Evolutionary conservation across 2,797 vertebrate genomes (phyloP).

Genomic region (Chrysocyon brachyurus): DNA sequence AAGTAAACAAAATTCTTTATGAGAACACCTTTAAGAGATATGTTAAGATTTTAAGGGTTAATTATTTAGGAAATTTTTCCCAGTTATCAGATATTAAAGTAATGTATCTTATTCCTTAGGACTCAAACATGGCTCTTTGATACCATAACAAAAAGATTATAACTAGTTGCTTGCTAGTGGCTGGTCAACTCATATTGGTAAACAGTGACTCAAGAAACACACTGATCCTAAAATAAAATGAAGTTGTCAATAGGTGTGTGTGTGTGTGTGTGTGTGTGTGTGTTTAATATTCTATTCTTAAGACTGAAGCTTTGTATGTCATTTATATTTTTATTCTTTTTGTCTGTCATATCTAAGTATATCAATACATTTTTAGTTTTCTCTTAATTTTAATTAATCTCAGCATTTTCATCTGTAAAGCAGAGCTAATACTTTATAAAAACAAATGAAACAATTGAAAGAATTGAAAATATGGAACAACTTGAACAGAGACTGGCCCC

Average conservation of each 20-base stretch:
- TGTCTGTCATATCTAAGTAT: not conserved
- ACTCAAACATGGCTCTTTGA: not conserved
- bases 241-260: not conserved
- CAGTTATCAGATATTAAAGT: not conserved
- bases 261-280: not conserved
- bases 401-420: not conserved
- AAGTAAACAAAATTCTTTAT: not conserved
- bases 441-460: not conserved
- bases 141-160: not conserved
- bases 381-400: not conserved
- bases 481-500: not conserved
- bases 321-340: not conserved
- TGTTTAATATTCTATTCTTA: not conserved
- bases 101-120: not conserved
- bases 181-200: not conserved
- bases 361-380: not conserved
- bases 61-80: not conserved
- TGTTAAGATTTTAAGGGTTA: not conserved
- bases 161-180: not conserved
- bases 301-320: not conserved
- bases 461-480: not conserved
- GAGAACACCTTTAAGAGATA: not conserved
- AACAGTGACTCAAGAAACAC: not conserved
- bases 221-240: not conserved
- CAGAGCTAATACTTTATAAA: not conserved